phyloP scores from a whole-genome alignment of 2,113 vertebrate genomes.

The Sardina pilchardus region DNA sequence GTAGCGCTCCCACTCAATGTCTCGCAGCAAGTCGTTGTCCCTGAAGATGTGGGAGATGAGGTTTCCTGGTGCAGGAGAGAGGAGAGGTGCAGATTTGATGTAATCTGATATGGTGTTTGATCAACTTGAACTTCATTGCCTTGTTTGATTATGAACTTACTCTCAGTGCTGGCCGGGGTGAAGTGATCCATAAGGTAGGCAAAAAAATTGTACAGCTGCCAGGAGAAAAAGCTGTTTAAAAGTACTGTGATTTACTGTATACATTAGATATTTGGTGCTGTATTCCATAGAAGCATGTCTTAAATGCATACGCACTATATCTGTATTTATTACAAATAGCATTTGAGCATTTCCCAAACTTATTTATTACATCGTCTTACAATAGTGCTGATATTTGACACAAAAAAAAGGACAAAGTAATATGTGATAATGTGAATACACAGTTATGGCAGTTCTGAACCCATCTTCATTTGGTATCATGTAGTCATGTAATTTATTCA shows the following conservation, averaged over 20 bases:
- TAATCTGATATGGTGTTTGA: not conserved
- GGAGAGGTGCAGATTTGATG: not conserved
- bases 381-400: not conserved
- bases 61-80: slow-evolving; percentile 70
- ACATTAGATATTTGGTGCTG: no score
- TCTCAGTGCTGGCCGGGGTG: slow-evolving; percentile 79
- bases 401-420: not conserved
- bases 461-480: no score
- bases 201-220: slow-evolving; percentile 90
- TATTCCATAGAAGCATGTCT: no score
- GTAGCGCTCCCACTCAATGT: slow-evolving; percentile 72
- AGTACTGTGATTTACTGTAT: not conserved
- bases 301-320: not conserved
- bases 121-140: not conserved
- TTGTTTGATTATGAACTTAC: slow-evolving; percentile 69
- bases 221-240: not conserved
- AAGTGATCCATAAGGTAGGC: slow-evolving; percentile 88
- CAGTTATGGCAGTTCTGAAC: not conserved
- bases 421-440: not conserved
- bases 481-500: no score
- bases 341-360: no score
- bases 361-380: no score
- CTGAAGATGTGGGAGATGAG: slow-evolving; percentile 83
- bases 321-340: not conserved
- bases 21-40: slow-evolving; percentile 70